Evolutionary conservation across 2,797 vertebrate genomes (phyloP), one percentile per base, ranked within the genome.

Genomic region (Enteromius afrohamiltoni): DNA sequence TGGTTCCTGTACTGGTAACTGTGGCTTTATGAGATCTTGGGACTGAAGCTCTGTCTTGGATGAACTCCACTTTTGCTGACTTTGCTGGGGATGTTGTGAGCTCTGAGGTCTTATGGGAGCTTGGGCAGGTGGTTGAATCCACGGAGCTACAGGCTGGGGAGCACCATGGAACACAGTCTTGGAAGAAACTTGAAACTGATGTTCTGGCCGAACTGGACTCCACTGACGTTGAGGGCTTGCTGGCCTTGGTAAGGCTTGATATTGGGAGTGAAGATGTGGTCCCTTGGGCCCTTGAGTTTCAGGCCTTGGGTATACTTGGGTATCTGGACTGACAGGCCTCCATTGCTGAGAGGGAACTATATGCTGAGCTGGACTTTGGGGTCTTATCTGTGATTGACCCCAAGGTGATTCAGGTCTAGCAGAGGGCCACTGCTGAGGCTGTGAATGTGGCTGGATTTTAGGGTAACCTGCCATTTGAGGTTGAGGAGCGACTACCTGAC

Each of bases 261-360:
- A 68, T 29, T 84, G 86, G 26, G 16, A 11, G 8, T 76, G 65
- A 26, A 34, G 42, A 31, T 69, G 77, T n/a, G 60, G 68, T 45
- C 73, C 75, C n/a, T 45, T 31, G 6, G 62, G 67, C 14, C 53
- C 62, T 68, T 80, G 85, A 29, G 5, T 53, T 21, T 88, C 89
- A 64, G 89, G 86, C 23, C 88, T 88, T 16, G 70, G 10, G 83
- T 88, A 81, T 23, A 70, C 55, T 69, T 45, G 42, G 89, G 89
- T 79, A 6, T 91, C 87, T n/a, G 89, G 91, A 67, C 85, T 87
- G 9, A 82, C 34, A 69, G 88, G 87, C 37, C 85, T 70, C 92
- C 92, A 93, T 7, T 90, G 92, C 47, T 91, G 93, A 5, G 89
- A 67, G 23, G 89, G 85, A 40, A 88, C 23, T 2, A 86, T 85